Percentiles rank a stretch among this genome's conserved stretches.
These are phyloP conservation scores for Amblyteles armatorius DNA, from an alignment of 2,888 invertebrate genomes.

Conservation along the genomic window DNA sequence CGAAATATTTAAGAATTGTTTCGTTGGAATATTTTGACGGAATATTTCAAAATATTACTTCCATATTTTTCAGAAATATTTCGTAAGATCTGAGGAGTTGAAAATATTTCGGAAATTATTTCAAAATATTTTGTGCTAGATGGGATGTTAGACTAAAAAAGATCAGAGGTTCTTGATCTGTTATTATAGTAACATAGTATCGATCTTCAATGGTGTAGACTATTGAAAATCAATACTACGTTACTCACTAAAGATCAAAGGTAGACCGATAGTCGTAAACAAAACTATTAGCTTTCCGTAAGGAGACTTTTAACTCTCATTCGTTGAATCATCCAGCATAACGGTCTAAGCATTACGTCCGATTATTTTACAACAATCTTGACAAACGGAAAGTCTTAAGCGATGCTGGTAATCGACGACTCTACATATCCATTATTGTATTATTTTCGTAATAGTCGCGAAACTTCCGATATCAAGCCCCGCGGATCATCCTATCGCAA, in stretches of 20 bases:
- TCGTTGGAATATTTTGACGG: too few relatives aligned
- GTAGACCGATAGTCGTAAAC: not conserved
- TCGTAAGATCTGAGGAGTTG: too few relatives aligned
- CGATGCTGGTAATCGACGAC: not conserved
- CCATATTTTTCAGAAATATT: too few relatives aligned
- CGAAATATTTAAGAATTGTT: too few relatives aligned
- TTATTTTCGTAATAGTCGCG: slow-evolving; percentile 26
- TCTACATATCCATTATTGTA: not conserved
- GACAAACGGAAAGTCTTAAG: not conserved
- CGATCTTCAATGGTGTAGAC: not conserved
- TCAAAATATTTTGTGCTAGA: too few relatives aligned
- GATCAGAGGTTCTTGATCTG: too few relatives aligned
- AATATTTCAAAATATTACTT: too few relatives aligned
- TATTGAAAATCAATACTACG: not conserved
- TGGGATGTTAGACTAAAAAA: too few relatives aligned
- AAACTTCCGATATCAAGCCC: slow-evolving; percentile 26
- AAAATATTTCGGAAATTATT: too few relatives aligned
- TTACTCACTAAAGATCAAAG: not conserved
- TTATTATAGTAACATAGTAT: not conserved
- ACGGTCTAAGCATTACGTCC: not conserved
- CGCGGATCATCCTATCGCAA: slow-evolving; percentile 25
- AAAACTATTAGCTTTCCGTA: not conserved
- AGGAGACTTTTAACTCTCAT: not conserved
- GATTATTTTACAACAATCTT: not conserved
- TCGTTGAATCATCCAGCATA: not conserved